A percentile compares a stretch with the other conserved stretches of the same genome.
phyloP scores from a whole-genome alignment of 2,888 invertebrate genomes.

The Macrophya annulata region DNA sequence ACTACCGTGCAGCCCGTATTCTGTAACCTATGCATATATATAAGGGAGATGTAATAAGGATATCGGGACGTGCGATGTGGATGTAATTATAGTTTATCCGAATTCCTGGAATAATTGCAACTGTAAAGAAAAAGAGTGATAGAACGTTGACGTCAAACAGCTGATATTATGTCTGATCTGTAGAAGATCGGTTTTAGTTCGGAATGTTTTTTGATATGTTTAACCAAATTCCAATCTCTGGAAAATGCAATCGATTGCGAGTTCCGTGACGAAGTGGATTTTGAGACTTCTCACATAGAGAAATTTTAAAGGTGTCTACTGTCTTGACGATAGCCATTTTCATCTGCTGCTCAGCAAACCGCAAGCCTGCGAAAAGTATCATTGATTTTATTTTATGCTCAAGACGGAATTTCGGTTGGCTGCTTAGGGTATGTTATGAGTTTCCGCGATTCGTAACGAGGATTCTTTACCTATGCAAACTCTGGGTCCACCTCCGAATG shows the following conservation, averaged over 20 bases:
- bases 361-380: constrained; percentile 63
- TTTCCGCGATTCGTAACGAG: too few relatives aligned
- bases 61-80: too few relatives aligned
- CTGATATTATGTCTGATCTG: too few relatives aligned
- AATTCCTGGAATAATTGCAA: too few relatives aligned
- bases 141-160: too few relatives aligned
- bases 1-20: neutral
- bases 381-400: neutral
- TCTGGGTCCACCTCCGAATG: constrained; percentile 30
- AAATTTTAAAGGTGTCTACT: constrained; percentile 65
- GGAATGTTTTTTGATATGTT: constrained; percentile 26
- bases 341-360: constrained; percentile 69
- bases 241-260: constrained; percentile 35
- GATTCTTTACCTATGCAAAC: constrained; percentile 51
- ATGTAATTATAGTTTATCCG: too few relatives aligned
- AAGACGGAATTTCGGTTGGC: too few relatives aligned
- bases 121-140: too few relatives aligned
- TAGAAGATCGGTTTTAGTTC: neutral
- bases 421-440: neutral
- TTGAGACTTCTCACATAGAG: constrained; percentile 57
- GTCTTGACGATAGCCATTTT: constrained; percentile 66
- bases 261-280: constrained; percentile 56
- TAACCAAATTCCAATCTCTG: constrained; percentile 60
- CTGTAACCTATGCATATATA: neutral
- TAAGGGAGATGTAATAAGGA: neutral